Conservation (phyloP, 2,797 vertebrate species). For the Channallabes apus region DNA sequence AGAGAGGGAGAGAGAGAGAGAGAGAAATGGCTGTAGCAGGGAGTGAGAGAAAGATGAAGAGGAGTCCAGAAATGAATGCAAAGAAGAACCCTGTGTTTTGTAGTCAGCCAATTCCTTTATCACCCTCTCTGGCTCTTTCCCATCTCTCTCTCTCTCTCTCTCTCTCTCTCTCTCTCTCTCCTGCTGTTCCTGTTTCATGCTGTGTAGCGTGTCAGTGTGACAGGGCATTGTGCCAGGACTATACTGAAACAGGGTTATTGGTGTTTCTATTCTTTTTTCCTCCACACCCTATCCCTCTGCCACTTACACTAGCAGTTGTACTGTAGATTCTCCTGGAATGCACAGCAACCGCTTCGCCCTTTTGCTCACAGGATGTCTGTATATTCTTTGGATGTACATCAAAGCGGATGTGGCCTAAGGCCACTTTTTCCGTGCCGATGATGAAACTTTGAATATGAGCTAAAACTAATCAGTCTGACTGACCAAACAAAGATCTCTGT, state of each 20-base stretch:
- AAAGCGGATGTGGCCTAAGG: background rate
- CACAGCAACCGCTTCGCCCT: background rate
- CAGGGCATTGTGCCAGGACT: conserved; percentile 38
- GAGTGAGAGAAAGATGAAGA: conserved; percentile 15
- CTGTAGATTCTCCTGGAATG: conserved; percentile 27
- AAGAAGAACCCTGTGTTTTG: conserved; percentile 72
- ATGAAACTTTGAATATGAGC: background rate
- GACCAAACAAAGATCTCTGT: background rate
- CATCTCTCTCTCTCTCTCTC: conserved; percentile 20
- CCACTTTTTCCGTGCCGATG: background rate
- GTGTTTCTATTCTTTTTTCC: conserved; percentile 30
- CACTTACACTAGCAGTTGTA: conserved; percentile 3
- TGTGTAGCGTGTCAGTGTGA: conserved; percentile 38
- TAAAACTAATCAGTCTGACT: background rate
- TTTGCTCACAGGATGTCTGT: background rate
- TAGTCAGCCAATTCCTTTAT: conserved; percentile 62
- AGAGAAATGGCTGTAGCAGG: background rate
- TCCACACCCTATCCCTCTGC: conserved; percentile 1
- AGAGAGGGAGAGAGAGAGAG: too few relatives aligned
- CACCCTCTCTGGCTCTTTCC: conserved; percentile 23
- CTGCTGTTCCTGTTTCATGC: conserved; percentile 12
- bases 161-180: background rate
- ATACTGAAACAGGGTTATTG: conserved; percentile 40
- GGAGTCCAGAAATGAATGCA: conserved; percentile 72
- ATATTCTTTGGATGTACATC: background rate